These are phyloP conservation scores for Hydriomena furcata DNA, from an alignment of 2,888 invertebrate genomes.

Conservation along the genomic window DNA sequence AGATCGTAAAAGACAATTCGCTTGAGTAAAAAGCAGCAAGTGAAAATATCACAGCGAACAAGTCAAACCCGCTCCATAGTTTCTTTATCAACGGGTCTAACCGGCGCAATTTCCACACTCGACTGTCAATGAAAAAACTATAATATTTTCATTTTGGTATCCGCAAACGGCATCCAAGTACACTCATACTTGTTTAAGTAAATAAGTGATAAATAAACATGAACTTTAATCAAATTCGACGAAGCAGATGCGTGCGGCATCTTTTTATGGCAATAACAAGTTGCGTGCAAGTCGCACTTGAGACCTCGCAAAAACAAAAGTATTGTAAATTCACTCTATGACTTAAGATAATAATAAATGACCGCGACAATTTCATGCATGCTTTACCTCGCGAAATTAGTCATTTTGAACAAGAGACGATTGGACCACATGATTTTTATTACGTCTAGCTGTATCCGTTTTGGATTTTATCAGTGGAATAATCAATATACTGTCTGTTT, in stretches of 20 bases:
- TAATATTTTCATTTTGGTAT: constrained; percentile 24
- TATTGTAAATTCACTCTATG: constrained; percentile 78
- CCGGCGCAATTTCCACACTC: constrained; percentile 11
- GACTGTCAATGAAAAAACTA: constrained; percentile 18
- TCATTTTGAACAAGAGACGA: constrained; percentile 10
- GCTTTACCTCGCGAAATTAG: constrained; percentile 35
- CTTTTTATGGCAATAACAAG: constrained; percentile 75
- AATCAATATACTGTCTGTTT: too few relatives aligned
- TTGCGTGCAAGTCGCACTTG: constrained; percentile 64
- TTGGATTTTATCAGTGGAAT: neutral
- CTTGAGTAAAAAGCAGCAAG: constrained; percentile 3
- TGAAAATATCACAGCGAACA: constrained; percentile 21
- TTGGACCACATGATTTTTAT: constrained; percentile 14
- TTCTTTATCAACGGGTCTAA: constrained; percentile 26
- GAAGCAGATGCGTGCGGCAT: constrained; percentile 72
- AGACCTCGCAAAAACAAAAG: constrained; percentile 67
- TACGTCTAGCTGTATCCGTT: neutral
- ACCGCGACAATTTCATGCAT: constrained; percentile 71
- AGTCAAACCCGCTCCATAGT: constrained; percentile 14
- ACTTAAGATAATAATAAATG: constrained; percentile 81
- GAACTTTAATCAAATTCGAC: constrained; percentile 81
- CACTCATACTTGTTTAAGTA: constrained; percentile 60
- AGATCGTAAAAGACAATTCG: too few relatives aligned
- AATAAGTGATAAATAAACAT: constrained; percentile 76
- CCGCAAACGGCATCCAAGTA: constrained; percentile 46